A percentile compares a stretch with the other conserved stretches of the same genome.
Evolutionary conservation across 2,797 vertebrate species (phyloP).

Genomic region (Pipistrellus pipistrellus): DNA sequence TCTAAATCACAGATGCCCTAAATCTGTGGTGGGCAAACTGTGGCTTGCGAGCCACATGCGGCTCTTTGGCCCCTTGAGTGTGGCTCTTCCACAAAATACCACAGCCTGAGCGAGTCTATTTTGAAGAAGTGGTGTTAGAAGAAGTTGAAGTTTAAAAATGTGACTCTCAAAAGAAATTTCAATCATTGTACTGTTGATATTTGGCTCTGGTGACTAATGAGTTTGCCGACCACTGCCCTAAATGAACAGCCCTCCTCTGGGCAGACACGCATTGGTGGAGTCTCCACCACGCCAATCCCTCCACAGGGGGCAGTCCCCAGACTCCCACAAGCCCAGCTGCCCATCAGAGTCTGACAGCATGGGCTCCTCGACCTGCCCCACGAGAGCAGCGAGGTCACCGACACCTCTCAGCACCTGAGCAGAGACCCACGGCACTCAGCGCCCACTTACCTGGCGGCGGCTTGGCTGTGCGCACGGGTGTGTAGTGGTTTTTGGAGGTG

Average conservation of each 20-base stretch:
- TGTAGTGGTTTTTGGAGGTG: constrained; percentile 98
- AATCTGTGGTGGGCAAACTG: too few species aligned
- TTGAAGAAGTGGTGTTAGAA: too few species aligned
- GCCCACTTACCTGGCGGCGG: constrained; percentile 93
- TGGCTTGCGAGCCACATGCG: too few species aligned
- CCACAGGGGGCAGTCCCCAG: background rate
- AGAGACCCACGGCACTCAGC: background rate
- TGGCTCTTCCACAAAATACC: too few species aligned
- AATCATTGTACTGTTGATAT: too few species aligned
- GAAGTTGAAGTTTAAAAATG: too few species aligned
- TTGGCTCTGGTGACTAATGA: too few species aligned
- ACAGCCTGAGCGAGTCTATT: too few species aligned
- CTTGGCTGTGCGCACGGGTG: constrained; percentile 96
- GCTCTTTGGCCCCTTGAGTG: too few species aligned
- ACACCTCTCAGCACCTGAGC: background rate
- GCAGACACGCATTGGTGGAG: background rate
- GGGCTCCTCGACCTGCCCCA: background rate
- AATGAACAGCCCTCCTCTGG: background rate
- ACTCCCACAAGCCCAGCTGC: background rate
- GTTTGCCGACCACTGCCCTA: too few species aligned
- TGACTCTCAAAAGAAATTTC: too few species aligned
- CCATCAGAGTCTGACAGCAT: background rate
- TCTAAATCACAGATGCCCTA: background rate
- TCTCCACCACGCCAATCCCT: background rate
- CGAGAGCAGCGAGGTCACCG: background rate